Base-by-base conservation (phyloP, 2,888 invertebrate species). In the Ceraclea dissimilis region DNA sequence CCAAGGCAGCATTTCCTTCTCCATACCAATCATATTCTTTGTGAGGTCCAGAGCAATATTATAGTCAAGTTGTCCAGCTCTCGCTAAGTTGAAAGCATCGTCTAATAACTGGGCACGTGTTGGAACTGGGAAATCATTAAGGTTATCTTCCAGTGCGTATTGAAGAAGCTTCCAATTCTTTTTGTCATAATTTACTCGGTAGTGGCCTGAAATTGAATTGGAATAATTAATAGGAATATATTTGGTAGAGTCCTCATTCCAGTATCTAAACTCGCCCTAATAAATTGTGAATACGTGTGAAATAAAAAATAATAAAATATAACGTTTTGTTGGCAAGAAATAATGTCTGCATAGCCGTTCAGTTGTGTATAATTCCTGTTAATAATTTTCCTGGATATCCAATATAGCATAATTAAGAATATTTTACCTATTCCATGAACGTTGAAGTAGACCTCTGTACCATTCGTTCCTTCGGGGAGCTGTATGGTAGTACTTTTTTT, bases 91-190 rank as follows among this genome's bases (percentile, higher is more conserved):
- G 67, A 84, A 81, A 1, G 85, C 81, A 66, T 90, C 90, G 66
- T 88, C 86, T 8, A 90, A 76, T 0, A 90, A 71, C 66, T 89
- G 88, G 0, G 85, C 85, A 53, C 85, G 77, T 31, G 83, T 82
- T 2, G 82, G 72, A 0, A 81, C 73, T 0, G 82, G 78, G 51
- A 83, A 79, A 2, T 76, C 69, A 1, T 67, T 63, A 0, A 76
- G 81, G 2, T 80, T 73, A 44, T 72, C 69, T 20, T 76, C 76
- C 0, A 83, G 66, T 1, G 78, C 78, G 2, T 70, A 63, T 48
- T 70, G 72, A 0, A 84, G 67, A 0, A 80, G 63, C 49, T 75
- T 71, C 83, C 83, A 84, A 66, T 82, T 83, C 22, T 67, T 68
- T 33, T 68, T 63, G 64, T 83, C 83, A 67, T 84, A 84, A 67